Conservation (phyloP, 2,888 invertebrate species). For the Tipula confusa region DNA sequence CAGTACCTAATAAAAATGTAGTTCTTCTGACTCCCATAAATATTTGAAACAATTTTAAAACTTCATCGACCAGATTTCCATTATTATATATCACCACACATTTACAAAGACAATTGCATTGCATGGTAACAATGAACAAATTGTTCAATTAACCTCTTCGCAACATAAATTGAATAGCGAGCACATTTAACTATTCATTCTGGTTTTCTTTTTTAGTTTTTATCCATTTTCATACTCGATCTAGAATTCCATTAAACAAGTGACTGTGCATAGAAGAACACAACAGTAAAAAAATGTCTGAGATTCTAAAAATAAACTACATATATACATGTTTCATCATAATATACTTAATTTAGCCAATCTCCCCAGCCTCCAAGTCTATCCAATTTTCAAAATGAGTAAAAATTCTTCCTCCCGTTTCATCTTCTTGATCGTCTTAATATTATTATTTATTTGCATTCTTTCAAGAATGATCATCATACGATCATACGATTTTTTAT, state of each 20-base stretch:
- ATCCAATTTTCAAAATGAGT: background rate
- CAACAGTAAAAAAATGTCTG: background rate
- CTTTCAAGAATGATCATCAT: background rate
- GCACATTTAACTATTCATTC: background rate
- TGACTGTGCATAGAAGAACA: background rate
- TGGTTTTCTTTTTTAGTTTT: background rate
- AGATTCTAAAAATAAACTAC: background rate
- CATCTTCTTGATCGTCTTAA: background rate
- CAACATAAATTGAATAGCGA: background rate
- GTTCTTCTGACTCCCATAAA: too few species aligned
- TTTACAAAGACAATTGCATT: too few species aligned
- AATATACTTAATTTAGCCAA: background rate
- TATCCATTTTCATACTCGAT: background rate
- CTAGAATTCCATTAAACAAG: background rate
- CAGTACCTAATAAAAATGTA: too few species aligned
- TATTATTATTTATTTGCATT: slow-evolving; percentile 14
- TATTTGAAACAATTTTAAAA: too few species aligned
- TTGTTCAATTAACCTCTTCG: background rate
- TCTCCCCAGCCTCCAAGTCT: background rate
- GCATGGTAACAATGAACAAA: background rate
- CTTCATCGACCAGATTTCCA: too few species aligned
- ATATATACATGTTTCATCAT: background rate
- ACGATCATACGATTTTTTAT: background rate
- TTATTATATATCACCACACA: too few species aligned
- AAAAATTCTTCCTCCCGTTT: background rate